phyloP scores from a whole-genome alignment of 2,888 invertebrate species.

The Amblyjoppa proteus region DNA sequence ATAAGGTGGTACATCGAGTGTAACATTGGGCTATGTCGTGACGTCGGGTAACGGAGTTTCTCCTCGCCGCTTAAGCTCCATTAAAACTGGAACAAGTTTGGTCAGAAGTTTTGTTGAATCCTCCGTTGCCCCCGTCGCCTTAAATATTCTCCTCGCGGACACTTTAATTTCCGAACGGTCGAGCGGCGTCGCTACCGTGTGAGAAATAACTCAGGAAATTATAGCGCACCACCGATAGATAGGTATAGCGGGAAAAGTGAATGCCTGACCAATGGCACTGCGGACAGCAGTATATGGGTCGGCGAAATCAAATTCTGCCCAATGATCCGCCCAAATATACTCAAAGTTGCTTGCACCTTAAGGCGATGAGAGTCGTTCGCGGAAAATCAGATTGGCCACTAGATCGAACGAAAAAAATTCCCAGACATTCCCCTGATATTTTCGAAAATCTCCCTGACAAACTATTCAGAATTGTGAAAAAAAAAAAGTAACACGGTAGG shows the following conservation, averaged over 20 bases:
- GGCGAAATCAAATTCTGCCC: no score
- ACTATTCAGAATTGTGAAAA: no score
- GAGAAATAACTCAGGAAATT: conserved; percentile 78
- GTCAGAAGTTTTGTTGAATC: conserved; percentile 48
- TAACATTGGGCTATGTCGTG: not conserved
- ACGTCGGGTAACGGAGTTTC: conserved; percentile 26
- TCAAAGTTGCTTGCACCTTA: no score
- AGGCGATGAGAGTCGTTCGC: no score
- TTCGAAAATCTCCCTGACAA: no score
- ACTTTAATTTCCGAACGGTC: conserved; percentile 78
- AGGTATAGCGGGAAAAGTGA: not conserved
- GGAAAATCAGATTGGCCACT: no score
- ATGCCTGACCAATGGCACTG: not conserved
- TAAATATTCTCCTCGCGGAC: conserved; percentile 76
- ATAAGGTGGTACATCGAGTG: conserved; percentile 27
- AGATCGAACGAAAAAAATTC: no score
- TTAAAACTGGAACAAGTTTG: conserved; percentile 56
- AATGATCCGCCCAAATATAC: no score
- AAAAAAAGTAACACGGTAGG: no score
- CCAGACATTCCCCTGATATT: no score
- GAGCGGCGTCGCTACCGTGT: conserved; percentile 37
- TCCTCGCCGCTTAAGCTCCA: conserved; percentile 40
- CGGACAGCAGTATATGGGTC: not conserved
- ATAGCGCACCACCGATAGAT: conserved; percentile 61
- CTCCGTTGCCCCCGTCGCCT: conserved; percentile 44